Evolutionary conservation across 2,113 vertebrate species (phyloP), one percentile per base, ranked within the genome.

Genomic region (Ageneiosus marmoratus): DNA sequence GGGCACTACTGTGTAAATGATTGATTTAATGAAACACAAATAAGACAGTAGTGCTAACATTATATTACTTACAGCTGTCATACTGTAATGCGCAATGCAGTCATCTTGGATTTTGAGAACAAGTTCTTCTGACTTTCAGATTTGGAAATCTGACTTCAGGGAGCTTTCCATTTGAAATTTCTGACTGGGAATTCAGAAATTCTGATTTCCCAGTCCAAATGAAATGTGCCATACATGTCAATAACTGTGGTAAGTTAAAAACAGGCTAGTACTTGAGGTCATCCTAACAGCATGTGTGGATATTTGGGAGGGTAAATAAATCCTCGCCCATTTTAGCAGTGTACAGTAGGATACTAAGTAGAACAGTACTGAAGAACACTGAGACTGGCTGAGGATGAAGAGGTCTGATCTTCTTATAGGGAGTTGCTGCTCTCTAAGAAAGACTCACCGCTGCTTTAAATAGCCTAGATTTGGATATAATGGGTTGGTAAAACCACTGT

Each of bases 371-470:
- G 12, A 73, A 16, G 46, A 74, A 74, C n/a, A 51, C 27, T 15
- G 12, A 27, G 11, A 16, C 13, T 74, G 34, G 62, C 8, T 72
- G 44, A 74, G n/a, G 12, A 22, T 46, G 44, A 75, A 32, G 4
- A 24, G 6, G 29, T 8, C 32, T 74, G 13, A n/a, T 58, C 12
- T 16, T 41, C 27, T 76, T 34, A 37, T 34, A 16, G 16, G 9
- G 18, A 34, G 27, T 20, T 75, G 16, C 13, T 20, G 55, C 22
- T 27, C 51, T 77, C 55, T 9, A 4, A 22, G 20, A 15, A n/a
- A 58, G 11, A 58, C 55, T 60, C 53, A 27, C 75, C 24, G 1
- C 74, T 56, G 74, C 34, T 77, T 77, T 77, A 77, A 58, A 77
- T 60, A 29, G 10, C 15, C 18, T 27, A 7, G 1, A 77, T 77